phyloP scores from a whole-genome alignment of 1,140 invertebrate species.

The Drosophila nigrodunni region DNA sequence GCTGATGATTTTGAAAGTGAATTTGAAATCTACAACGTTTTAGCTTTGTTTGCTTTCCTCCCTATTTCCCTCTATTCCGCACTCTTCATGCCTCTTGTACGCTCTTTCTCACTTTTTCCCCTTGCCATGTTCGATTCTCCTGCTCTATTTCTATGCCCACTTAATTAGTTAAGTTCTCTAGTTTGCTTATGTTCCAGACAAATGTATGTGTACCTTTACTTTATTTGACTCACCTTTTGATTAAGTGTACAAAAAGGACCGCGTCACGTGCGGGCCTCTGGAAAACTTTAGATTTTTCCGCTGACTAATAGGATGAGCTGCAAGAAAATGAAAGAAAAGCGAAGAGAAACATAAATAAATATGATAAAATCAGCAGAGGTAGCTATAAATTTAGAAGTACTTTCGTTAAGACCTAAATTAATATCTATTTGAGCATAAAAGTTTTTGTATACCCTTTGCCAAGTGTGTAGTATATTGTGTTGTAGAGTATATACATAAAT shows the following conservation, averaged over 20 bases:
- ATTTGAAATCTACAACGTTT: conserved; percentile 46
- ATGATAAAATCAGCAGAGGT: conserved; percentile 20
- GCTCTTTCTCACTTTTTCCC: background rate
- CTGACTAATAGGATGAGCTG: conserved; percentile 47
- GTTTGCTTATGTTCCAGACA: conserved; percentile 8
- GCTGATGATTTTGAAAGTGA: conserved; percentile 56
- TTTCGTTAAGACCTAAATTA: conserved; percentile 13
- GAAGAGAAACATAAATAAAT: conserved; percentile 28
- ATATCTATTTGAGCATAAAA: background rate
- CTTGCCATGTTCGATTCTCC: background rate
- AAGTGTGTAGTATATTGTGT: background rate
- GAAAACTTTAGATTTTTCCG: conserved; percentile 29
- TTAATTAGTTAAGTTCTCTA: conserved; percentile 46
- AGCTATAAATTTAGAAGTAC: conserved; percentile 15
- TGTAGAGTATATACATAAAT: background rate
- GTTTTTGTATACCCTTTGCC: background rate
- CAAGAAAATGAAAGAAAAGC: conserved; percentile 20
- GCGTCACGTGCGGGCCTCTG: conserved; percentile 44
- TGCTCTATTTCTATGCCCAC: conserved; percentile 10
- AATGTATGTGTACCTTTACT: conserved; percentile 4
- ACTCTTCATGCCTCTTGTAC: background rate
- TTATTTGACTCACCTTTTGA: conserved; percentile 40
- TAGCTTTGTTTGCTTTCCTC: conserved; percentile 5
- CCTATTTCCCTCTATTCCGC: background rate
- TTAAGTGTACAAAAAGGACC: conserved; percentile 35